Evolutionary conservation across 2,888 invertebrate species (phyloP), one percentile per base, ranked within the genome.

Genomic region (Eupithecia dodoneata): DNA sequence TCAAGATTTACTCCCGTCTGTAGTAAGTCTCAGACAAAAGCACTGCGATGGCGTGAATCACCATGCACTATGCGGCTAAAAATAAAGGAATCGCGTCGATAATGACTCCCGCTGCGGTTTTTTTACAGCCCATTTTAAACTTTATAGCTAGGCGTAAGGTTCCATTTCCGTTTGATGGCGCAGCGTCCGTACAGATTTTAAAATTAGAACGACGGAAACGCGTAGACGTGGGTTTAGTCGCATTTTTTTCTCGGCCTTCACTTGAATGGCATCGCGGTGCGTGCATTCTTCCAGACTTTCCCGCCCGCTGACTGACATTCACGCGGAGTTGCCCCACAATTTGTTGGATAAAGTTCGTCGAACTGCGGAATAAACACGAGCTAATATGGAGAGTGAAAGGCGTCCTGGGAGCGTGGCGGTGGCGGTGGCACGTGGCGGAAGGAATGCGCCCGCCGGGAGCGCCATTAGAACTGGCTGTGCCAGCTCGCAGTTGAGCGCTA

Each of bases 131-230:
- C 87, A 83, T 84, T 82, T 85, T 85, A 87, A 85, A 86, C 83
- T 78, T 79, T 81, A 80, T 71, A 59, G 72, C 66, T 75, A 69
- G 74, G 74, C 80, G 78, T 82, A 91, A 85, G 88, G 92, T 90
- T 84, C 81, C 87, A 76, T 89, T 89, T 91, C 81, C 82, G 79
- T 78, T 81, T 81, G 82, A 59, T 73, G 74, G 75, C 30, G 12
- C 77, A 74, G 79, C 81, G 83, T 83, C 76, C 82, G 80, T 78
- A 83, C 87, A 89, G 87, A 88, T 87, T 88, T 89, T 93, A 94
- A 91, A 91, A 92, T 92, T 94, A 93, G 93, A 94, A 90, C 88
- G 92, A 92, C 93, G 94, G 93, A 94, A 93, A 93, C 90, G 88
- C 85, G 84, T 85, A 85, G 84, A 80, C 82, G 85, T 82, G 81